A percentile compares a stretch with the other conserved stretches of the same genome.
Conservation (phyloP, 2,888 invertebrate genomes). For the Chloroclystis v-ata region DNA sequence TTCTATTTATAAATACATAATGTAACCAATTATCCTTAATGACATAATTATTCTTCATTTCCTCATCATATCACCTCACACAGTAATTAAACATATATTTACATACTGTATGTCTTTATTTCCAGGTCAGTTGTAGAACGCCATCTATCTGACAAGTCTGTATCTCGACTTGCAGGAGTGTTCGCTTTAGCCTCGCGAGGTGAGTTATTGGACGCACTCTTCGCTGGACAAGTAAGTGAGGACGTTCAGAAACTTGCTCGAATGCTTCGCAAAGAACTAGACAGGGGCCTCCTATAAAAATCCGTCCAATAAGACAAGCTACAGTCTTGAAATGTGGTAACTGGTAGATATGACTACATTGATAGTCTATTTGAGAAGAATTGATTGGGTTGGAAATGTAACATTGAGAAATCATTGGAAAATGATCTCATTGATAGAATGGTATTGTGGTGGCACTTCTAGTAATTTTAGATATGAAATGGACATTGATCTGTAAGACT, state of each 20-base stretch:
- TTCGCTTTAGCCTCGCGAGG: conserved; percentile 75
- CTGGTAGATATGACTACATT: too few species aligned
- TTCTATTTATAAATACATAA: too few species aligned
- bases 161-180: conserved; percentile 86
- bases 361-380: too few species aligned
- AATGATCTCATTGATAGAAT: not conserved
- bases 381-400: not conserved
- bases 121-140: conserved; percentile 83
- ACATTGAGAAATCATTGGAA: not conserved
- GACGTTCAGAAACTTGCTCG: conserved; percentile 64
- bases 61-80: too few species aligned
- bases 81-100: not conserved
- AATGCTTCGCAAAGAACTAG: conserved; percentile 70
- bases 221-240: conserved; percentile 65
- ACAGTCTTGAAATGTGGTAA: conserved; percentile 6
- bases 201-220: conserved; percentile 65
- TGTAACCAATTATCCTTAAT: too few species aligned
- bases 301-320: conserved; percentile 39
- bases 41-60: too few species aligned
- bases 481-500: not conserved
- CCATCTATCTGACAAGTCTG: conserved; percentile 91
- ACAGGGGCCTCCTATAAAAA: conserved; percentile 65
- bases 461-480: conserved; percentile 1
- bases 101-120: conserved; percentile 13
- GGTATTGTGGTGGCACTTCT: conserved; percentile 5